Percentiles rank a stretch among this genome's conserved stretches.
These are phyloP conservation scores for Sebastes glaucus DNA, from an alignment of 2,797 vertebrate genomes.

Conservation along the genomic window DNA sequence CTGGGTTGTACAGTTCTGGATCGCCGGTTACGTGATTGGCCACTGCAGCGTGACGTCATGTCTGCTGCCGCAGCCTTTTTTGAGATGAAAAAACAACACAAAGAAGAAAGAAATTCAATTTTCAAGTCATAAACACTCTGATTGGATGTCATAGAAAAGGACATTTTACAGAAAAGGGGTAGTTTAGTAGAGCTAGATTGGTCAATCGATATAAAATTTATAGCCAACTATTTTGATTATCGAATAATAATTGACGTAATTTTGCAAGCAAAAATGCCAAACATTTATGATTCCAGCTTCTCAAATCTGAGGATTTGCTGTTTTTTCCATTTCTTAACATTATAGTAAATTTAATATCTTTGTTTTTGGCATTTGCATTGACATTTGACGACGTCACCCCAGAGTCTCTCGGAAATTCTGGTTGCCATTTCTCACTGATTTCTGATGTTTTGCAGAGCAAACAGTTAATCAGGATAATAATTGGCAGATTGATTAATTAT, in stretches of 20 bases:
- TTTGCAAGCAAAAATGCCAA: neutral
- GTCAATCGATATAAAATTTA: too few relatives aligned
- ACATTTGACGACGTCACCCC: neutral
- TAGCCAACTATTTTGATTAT: neutral
- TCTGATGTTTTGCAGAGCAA: neutral
- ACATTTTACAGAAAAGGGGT: neutral
- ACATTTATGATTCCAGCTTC: neutral
- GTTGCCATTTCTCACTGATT: neutral
- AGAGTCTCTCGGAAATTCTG: neutral
- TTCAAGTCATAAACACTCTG: neutral
- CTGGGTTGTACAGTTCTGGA: too few relatives aligned
- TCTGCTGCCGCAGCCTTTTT: too few relatives aligned
- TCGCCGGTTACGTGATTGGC: too few relatives aligned
- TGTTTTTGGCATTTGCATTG: neutral
- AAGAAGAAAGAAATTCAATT: neutral
- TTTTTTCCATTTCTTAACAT: neutral
- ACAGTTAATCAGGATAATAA: neutral
- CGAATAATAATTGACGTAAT: neutral
- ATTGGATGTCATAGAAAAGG: neutral
- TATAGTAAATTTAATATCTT: neutral
- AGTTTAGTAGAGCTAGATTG: neutral
- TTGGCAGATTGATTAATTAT: neutral
- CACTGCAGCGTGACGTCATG: too few relatives aligned
- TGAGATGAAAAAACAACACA: neutral
- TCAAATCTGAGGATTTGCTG: neutral